phyloP scores from a whole-genome alignment of 2,797 vertebrate genomes.

The Rhyacichthys aspro region DNA sequence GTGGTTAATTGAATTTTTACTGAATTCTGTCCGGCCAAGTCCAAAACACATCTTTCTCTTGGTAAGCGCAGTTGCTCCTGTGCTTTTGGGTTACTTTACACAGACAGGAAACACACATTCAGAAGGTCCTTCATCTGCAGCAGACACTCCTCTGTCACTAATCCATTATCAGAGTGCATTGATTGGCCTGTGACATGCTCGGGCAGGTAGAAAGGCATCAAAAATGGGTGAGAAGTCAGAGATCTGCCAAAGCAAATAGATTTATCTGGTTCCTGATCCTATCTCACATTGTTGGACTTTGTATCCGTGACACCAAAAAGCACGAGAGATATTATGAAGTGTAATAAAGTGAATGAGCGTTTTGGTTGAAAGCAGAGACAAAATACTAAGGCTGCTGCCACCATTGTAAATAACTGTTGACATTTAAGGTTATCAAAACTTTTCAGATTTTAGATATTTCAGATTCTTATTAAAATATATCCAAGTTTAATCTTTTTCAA shows the following conservation, averaged over 20 bases:
- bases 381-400: not conserved
- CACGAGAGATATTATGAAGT: not conserved
- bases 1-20: constrained; percentile 11
- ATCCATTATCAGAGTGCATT: not conserved
- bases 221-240: not conserved
- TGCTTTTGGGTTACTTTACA: no score
- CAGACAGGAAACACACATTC: not conserved
- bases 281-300: not conserved
- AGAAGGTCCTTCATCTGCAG: not conserved
- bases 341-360: constrained; percentile 8
- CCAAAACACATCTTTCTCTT: constrained; percentile 10
- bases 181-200: not conserved
- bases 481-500: no score
- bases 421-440: no score
- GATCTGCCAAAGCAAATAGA: not conserved
- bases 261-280: not conserved
- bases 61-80: not conserved
- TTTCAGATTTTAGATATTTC: no score
- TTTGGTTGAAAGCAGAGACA: not conserved
- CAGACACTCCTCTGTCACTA: not conserved
- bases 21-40: constrained; percentile 7
- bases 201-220: not conserved
- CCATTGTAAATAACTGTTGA: no score
- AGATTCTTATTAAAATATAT: no score
- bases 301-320: not conserved